phyloP scores from a whole-genome alignment of 35 echinoderm and acorn worm genomes.

The Acanthaster planci region DNA sequence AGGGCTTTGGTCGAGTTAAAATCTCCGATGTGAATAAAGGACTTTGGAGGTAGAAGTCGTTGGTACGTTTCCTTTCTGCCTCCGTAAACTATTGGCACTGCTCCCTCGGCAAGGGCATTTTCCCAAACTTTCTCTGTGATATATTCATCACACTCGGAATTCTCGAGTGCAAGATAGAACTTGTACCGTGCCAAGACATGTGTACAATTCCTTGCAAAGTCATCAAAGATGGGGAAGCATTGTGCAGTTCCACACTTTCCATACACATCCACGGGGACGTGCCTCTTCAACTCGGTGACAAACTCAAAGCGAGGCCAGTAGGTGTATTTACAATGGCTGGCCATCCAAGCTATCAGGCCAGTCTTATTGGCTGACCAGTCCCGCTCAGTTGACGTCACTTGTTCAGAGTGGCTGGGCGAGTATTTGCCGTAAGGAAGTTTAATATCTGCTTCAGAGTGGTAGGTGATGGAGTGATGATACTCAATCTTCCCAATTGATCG shows the following conservation, averaged over 20 bases:
- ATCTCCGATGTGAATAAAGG: constrained; percentile 88
- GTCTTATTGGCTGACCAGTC: constrained; percentile 74
- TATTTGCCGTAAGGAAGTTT: constrained; percentile 76
- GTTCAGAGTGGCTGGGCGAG: constrained; percentile 27
- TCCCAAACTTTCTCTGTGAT: constrained; percentile 86
- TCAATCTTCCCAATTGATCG: constrained; percentile 48
- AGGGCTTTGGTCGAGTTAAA: constrained; percentile 62
- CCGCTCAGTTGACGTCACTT: not conserved
- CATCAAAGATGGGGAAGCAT: constrained; percentile 70
- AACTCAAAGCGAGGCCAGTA: constrained; percentile 80
- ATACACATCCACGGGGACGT: constrained; percentile 70
- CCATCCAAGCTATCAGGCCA: constrained; percentile 76
- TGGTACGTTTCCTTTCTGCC: constrained; percentile 67
- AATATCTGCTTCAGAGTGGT: constrained; percentile 65
- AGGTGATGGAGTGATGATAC: constrained; percentile 76
- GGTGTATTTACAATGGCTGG: constrained; percentile 75
- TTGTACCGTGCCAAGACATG: constrained; percentile 58
- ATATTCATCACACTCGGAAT: constrained; percentile 90
- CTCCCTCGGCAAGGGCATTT: constrained; percentile 59
- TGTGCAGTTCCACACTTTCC: constrained; percentile 75
- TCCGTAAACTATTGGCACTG: constrained; percentile 86
- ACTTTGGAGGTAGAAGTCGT: constrained; percentile 68
- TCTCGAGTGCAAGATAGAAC: constrained; percentile 84
- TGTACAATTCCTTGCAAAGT: constrained; percentile 66
- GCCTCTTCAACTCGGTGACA: constrained; percentile 62